phyloP scores from a whole-genome alignment of 2,888 invertebrate genomes.

The Anthoptus insignis region DNA sequence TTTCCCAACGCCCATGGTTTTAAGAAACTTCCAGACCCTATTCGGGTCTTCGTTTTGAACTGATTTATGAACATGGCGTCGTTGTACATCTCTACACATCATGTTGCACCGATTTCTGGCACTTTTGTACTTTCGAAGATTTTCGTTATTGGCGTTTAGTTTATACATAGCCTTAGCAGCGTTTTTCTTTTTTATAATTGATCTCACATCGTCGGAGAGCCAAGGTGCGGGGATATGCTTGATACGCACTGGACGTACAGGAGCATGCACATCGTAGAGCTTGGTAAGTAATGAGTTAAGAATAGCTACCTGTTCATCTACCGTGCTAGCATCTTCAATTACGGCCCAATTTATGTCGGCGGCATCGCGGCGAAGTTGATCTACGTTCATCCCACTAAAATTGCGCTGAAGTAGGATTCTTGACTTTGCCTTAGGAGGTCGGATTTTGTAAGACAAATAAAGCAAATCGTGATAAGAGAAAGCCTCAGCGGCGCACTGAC shows the following conservation, averaged over 20 bases:
- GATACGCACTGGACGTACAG: background rate
- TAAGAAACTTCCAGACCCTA: background rate
- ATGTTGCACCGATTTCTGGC: background rate
- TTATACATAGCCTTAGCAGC: slow-evolving; percentile 2
- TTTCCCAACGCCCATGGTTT: background rate
- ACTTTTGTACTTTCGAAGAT: background rate
- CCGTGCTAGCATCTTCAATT: background rate
- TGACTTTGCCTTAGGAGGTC: slow-evolving; percentile 7
- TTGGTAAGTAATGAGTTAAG: background rate
- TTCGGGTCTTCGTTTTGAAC: background rate
- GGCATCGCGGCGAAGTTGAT: background rate
- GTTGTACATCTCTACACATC: background rate
- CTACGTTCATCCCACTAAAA: background rate
- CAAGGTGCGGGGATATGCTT: slow-evolving; percentile 5
- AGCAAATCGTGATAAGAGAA: slow-evolving; percentile 13
- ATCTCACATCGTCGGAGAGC: background rate
- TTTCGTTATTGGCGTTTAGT: background rate
- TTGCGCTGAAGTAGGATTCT: background rate
- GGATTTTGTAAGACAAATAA: background rate
- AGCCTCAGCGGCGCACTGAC: slow-evolving; percentile 5
- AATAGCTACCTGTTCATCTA: background rate
- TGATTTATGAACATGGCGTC: background rate
- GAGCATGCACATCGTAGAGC: no score
- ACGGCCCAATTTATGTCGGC: background rate
- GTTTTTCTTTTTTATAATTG: background rate